Evolutionary conservation across 2,888 invertebrate genomes (phyloP).

Genomic region (Galeruca laticollis): DNA sequence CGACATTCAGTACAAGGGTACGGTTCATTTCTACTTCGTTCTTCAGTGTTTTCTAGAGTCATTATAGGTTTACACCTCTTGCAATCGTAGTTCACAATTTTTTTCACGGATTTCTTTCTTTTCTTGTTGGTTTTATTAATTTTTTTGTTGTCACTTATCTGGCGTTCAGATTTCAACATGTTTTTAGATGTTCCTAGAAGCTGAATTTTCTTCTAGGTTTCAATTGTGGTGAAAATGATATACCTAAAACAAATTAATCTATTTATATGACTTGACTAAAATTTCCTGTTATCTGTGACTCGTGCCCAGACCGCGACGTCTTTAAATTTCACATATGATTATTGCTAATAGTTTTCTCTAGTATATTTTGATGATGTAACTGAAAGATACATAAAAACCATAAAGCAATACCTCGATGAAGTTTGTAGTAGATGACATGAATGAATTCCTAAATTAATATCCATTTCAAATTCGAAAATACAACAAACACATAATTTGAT

Average conservation of each 20-base stretch:
- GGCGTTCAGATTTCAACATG: neutral
- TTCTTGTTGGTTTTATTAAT: neutral
- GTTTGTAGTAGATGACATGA: no score
- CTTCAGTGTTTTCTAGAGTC: no score
- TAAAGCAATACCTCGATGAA: no score
- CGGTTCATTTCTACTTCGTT: neutral
- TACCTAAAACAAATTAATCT: neutral
- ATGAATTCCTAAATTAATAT: no score
- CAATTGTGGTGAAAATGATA: neutral
- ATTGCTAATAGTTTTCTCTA: no score
- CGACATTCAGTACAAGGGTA: neutral
- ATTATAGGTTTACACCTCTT: neutral
- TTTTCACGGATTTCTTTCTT: neutral
- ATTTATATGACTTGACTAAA: no score
- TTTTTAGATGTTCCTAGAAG: neutral
- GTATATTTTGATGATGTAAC: neutral
- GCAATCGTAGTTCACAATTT: neutral
- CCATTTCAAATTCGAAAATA: neutral
- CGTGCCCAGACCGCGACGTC: no score
- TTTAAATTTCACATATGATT: no score
- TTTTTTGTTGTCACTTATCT: neutral
- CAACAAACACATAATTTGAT: neutral
- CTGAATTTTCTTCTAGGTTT: neutral
- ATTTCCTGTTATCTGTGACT: no score
- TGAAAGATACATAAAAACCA: neutral